A percentile compares a stretch with the other conserved stretches of the same genome.
These are phyloP conservation scores for Dreissena polymorpha DNA, from an alignment of 1,140 invertebrate genomes.

Conservation along the genomic window DNA sequence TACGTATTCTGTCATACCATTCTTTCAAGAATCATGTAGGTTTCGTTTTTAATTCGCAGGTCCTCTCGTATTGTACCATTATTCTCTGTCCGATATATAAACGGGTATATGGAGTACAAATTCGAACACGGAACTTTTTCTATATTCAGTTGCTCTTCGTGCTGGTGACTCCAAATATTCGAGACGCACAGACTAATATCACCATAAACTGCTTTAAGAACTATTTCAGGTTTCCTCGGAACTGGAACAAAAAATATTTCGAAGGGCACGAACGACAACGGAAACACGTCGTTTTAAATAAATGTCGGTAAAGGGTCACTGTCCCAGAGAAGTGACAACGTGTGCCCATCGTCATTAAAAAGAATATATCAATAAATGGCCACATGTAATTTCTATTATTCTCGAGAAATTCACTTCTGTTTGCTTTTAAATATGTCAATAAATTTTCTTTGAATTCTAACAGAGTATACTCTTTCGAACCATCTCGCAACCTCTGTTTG, in stretches of 20 bases:
- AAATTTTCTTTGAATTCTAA: conserved; percentile 52
- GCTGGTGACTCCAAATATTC: no score
- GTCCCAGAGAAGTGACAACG: conserved; percentile 65
- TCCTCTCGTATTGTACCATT: no score
- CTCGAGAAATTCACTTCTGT: conserved; percentile 6
- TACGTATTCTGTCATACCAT: no score
- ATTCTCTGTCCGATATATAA: no score
- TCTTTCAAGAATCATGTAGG: no score
- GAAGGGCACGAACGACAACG: conserved; percentile 64
- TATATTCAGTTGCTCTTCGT: no score
- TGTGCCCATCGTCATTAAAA: conserved; percentile 68
- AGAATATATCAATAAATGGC: conserved; percentile 75
- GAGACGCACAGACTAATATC: no score
- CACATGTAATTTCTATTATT: conserved; percentile 38
- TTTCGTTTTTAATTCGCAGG: no score
- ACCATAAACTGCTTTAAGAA: conserved; percentile 27
- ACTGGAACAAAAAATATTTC: conserved; percentile 62
- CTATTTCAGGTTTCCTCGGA: conserved; percentile 61
- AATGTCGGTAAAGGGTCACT: conserved; percentile 54
- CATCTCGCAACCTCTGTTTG: conserved; percentile 13
- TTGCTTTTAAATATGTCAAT: neutral
- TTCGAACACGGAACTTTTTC: no score
- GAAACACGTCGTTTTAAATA: conserved; percentile 66
- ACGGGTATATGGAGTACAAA: no score
- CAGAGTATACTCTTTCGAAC: neutral